Evolutionary conservation across 2,888 invertebrate genomes (phyloP).

Genomic region (Hirtodrosophila histrioides): DNA sequence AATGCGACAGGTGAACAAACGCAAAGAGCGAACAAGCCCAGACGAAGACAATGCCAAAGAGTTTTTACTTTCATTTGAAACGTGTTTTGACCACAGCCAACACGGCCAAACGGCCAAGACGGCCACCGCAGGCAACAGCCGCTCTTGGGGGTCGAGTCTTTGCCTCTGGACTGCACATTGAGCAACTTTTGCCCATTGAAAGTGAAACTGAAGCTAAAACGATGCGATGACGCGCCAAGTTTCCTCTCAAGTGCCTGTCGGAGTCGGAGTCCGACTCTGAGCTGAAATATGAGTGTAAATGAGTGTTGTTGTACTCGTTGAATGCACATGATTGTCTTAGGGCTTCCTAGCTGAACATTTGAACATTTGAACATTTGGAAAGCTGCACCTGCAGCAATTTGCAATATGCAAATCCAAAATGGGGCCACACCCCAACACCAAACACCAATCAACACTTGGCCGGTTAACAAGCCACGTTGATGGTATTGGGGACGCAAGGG

Average conservation of each 20-base stretch:
- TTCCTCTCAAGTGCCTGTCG: conserved; percentile 19
- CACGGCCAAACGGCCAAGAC: no score
- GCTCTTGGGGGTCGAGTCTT: conserved; percentile 36
- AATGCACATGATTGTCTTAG: conserved; percentile 18
- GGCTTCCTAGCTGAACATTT: conserved; percentile 29
- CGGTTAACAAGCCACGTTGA: conserved; percentile 9
- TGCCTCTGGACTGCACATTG: conserved; percentile 48
- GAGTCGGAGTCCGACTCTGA: conserved; percentile 17
- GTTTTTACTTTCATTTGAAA: conserved; percentile 83
- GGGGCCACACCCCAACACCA: conserved; percentile 62
- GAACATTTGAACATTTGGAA: conserved; percentile 40
- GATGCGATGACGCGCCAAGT: conserved; percentile 30
- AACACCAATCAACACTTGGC: conserved; percentile 71
- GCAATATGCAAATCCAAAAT: conserved; percentile 60
- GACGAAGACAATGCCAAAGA: conserved; percentile 69
- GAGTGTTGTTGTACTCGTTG: conserved; percentile 7
- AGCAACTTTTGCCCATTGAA: conserved; percentile 73
- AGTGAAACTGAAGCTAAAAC: conserved; percentile 62
- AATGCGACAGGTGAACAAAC: conserved; percentile 71
- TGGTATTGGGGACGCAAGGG: background rate
- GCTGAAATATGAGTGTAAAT: conserved; percentile 23
- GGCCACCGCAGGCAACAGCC: conserved; percentile 12
- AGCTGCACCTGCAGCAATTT: conserved; percentile 63
- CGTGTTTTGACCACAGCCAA: conserved; percentile 70
- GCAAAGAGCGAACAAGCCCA: conserved; percentile 35